phyloP scores from a whole-genome alignment of 2,113 vertebrate species.

The Camelus bactrianus region DNA sequence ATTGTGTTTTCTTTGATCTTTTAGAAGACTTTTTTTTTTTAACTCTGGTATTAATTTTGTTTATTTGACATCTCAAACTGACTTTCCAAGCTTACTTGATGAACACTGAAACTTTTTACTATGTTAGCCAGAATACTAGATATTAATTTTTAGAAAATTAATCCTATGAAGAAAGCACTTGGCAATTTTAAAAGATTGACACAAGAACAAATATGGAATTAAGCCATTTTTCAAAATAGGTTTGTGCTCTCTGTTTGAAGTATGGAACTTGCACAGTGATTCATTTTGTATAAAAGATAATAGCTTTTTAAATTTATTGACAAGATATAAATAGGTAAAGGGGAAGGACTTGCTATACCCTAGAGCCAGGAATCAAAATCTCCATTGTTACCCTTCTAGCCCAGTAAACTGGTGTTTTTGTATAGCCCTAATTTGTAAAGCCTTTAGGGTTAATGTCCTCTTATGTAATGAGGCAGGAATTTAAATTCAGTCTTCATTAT shows the following conservation, averaged over 20 bases:
- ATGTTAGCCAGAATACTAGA: slow-evolving; percentile 34
- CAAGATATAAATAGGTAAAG: slow-evolving; percentile 1
- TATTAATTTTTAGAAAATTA: slow-evolving; percentile 19
- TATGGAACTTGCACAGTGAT: neutral
- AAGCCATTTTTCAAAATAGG: slow-evolving; percentile 12
- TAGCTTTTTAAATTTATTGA: neutral
- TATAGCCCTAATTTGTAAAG: neutral
- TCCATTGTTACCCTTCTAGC: neutral
- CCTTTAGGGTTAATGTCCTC: neutral
- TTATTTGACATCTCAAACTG: slow-evolving; percentile 25
- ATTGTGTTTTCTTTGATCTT: slow-evolving; percentile 48
- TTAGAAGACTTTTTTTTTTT: neutral
- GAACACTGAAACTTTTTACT: neutral
- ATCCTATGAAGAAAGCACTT: slow-evolving; percentile 6
- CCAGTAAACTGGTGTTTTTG: neutral
- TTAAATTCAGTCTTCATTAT: slow-evolving; percentile 41
- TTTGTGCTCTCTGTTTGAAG: neutral
- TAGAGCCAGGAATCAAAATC: slow-evolving; percentile 30
- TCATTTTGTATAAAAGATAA: slow-evolving; percentile 42
- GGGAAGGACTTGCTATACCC: neutral
- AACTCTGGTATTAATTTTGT: neutral
- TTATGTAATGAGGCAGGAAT: slow-evolving; percentile 38
- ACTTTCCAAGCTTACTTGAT: neutral
- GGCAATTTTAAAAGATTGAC: neutral
- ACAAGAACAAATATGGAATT: slow-evolving; percentile 3